phyloP scores from a whole-genome alignment of 2,113 vertebrate genomes.

The Benitochromis conjunctus region DNA sequence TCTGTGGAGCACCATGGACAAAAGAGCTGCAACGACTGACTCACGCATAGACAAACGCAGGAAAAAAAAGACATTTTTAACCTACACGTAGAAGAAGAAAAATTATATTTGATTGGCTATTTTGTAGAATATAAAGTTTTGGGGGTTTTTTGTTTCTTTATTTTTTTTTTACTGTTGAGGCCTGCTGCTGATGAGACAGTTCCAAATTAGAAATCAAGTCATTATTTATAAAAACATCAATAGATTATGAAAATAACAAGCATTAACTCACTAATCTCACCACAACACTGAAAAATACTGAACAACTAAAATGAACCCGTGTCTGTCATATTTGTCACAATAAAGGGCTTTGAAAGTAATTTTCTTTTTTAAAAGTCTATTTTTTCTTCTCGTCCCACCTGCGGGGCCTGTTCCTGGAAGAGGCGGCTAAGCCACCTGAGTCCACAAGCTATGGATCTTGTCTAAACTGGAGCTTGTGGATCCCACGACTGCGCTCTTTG shows the following conservation, averaged over 20 bases:
- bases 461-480: not conserved
- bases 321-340: not conserved
- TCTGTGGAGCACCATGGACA: slow-evolving; percentile 54
- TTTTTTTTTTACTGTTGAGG: not conserved
- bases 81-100: not conserved
- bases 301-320: not conserved
- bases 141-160: not conserved
- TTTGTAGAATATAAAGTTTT: not conserved
- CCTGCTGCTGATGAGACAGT: not conserved
- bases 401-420: not conserved
- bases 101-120: not conserved
- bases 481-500: rapidly evolving
- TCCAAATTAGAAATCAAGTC: not conserved
- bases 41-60: not conserved
- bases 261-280: not conserved
- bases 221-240: not conserved
- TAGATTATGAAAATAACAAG: not conserved
- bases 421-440: not conserved
- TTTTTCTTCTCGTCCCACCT: not conserved
- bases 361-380: not conserved
- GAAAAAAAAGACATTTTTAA: not conserved
- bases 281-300: not conserved
- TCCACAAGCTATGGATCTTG: not conserved
- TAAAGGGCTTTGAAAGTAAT: not conserved
- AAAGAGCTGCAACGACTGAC: slow-evolving; percentile 19